A percentile compares a stretch with the other conserved stretches of the same genome.
Evolutionary conservation across 2,113 vertebrate species (phyloP).

Genomic region (Chlorocebus sabaeus): DNA sequence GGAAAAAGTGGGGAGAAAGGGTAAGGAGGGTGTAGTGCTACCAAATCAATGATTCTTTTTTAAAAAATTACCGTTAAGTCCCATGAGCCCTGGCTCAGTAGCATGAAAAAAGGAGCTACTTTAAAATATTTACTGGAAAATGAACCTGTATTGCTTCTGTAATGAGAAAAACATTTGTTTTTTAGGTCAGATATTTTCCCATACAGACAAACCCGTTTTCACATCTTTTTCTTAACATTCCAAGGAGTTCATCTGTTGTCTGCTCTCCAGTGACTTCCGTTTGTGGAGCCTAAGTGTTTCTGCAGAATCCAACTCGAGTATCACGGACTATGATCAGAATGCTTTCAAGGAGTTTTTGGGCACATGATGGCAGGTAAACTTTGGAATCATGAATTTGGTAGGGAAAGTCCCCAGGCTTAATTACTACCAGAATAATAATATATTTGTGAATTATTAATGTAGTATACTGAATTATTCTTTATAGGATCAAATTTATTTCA

Average conservation of each 20-base stretch:
- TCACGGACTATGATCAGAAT: neutral
- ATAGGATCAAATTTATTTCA: conserved; percentile 30
- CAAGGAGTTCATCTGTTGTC: neutral
- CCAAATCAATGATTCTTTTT: neutral
- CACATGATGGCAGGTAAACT: neutral
- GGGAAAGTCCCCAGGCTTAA: neutral
- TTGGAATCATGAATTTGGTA: conserved; percentile 2
- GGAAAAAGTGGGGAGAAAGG: neutral
- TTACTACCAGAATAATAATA: conserved; percentile 6
- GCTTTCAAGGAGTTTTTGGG: neutral
- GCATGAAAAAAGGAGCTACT: conserved; percentile 6
- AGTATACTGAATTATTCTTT: conserved; percentile 33
- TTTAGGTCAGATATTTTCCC: neutral
- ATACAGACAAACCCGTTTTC: neutral
- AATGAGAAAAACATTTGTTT: neutral
- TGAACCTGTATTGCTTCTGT: conserved; percentile 17
- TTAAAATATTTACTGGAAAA: conserved; percentile 39
- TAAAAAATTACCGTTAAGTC: neutral
- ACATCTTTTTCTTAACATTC: neutral
- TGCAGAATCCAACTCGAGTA: conserved; percentile 15
- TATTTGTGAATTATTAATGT: conserved; percentile 33
- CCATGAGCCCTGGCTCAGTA: neutral
- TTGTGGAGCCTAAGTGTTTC: conserved; percentile 17
- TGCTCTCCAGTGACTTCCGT: neutral
- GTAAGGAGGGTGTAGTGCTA: neutral